A percentile compares a stretch with the other conserved stretches of the same genome.
Conservation (phyloP, 2,113 vertebrate species). For the Entelurus aequoreus region DNA sequence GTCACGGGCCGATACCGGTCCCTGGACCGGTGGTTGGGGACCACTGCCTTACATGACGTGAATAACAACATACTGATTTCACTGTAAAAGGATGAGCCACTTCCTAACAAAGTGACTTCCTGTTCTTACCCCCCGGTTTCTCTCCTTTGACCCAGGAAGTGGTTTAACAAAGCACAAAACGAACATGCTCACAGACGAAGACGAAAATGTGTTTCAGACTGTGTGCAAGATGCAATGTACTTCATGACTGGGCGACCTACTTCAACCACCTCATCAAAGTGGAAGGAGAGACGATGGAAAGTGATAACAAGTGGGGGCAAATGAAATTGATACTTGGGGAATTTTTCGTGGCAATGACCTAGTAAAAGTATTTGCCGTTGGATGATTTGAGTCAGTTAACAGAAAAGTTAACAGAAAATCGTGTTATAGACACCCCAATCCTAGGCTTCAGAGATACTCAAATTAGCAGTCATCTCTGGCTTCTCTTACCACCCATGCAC, state of each 20-base stretch:
- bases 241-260: constrained; percentile 45
- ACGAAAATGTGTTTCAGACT: constrained; percentile 1
- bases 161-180: constrained; percentile 15
- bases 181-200: constrained; percentile 3
- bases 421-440: neutral
- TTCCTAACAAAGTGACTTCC: constrained; percentile 69
- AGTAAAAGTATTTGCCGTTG: no score
- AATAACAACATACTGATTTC: constrained; percentile 52
- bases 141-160: constrained; percentile 51
- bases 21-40: no score
- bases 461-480: constrained; percentile 12
- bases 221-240: constrained; percentile 26
- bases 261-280: constrained; percentile 43
- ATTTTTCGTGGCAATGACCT: no score
- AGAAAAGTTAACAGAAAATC: no score
- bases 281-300: constrained; percentile 14
- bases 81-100: constrained; percentile 66
- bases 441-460: constrained; percentile 24
- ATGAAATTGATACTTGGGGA: neutral
- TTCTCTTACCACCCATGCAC: neutral
- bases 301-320: constrained; percentile 12
- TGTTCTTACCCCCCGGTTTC: constrained; percentile 45
- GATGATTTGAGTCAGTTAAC: no score
- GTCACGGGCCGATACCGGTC: no score
- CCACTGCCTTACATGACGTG: neutral